A percentile compares a stretch with the other conserved stretches of the same genome.
These are phyloP conservation scores for Ptiloglossa arizonensis DNA, from an alignment of 1,140 invertebrate species.

Conservation along the genomic window DNA sequence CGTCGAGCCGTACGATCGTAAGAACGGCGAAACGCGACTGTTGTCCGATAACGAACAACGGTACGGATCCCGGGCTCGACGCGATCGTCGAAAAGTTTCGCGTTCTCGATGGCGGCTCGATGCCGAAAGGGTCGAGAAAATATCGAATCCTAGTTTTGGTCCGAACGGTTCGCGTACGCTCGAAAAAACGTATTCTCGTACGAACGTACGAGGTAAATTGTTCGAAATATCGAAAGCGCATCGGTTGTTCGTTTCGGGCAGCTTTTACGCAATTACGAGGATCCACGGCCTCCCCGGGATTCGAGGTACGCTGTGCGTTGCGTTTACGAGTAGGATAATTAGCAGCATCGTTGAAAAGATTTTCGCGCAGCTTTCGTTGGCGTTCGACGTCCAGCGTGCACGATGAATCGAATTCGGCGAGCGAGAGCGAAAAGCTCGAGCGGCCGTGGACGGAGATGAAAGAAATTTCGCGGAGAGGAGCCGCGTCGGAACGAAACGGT, in stretches of 20 bases:
- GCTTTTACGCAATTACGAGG: too few species aligned
- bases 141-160: constrained; percentile 28
- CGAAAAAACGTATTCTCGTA: too few species aligned
- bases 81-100: background rate
- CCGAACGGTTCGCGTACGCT: too few species aligned
- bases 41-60: constrained; percentile 21
- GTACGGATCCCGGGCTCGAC: background rate
- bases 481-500: too few species aligned
- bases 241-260: too few species aligned
- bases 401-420: constrained; percentile 45
- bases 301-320: background rate
- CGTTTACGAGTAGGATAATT: constrained; percentile 3
- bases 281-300: background rate
- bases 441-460: constrained; percentile 29
- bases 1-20: background rate
- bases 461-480: too few species aligned
- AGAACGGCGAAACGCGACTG: too few species aligned
- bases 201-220: too few species aligned
- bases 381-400: constrained; percentile 26
- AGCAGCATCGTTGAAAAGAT: constrained; percentile 37
- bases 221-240: too few species aligned
- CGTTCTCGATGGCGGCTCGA: background rate
- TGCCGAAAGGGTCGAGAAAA: constrained; percentile 14
- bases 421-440: constrained; percentile 44
- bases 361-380: constrained; percentile 21